Conservation (phyloP, 2,113 vertebrate species). For the Hiodon alosoides region DNA sequence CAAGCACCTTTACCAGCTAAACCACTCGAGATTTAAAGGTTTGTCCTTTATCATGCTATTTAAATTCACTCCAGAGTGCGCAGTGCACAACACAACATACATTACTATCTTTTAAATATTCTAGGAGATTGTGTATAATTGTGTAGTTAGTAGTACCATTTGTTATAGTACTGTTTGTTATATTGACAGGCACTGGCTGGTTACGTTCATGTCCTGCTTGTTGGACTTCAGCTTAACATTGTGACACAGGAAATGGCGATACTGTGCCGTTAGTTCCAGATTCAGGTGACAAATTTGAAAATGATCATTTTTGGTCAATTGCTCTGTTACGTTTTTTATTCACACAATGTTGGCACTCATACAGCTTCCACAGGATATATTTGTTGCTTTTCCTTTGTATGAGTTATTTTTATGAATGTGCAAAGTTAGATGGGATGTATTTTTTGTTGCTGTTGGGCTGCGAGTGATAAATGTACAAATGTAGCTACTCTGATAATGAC, state of each 20-base stretch:
- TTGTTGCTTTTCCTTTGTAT: conserved; percentile 50
- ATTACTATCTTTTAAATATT: too few relatives aligned
- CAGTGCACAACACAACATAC: too few relatives aligned
- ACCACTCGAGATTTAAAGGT: too few relatives aligned
- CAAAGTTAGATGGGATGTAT: conserved; percentile 11
- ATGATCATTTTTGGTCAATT: conserved; percentile 41
- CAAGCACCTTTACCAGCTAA: too few relatives aligned
- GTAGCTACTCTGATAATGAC: conserved; percentile 7
- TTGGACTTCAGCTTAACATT: not conserved
- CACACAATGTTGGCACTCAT: conserved; percentile 48
- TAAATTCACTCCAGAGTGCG: too few relatives aligned
- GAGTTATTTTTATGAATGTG: conserved; percentile 29
- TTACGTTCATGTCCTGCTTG: not conserved
- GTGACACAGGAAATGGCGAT: not conserved
- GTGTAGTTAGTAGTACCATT: too few relatives aligned
- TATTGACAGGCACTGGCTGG: too few relatives aligned
- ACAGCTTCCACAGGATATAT: conserved; percentile 64
- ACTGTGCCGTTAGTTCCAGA: conserved; percentile 3
- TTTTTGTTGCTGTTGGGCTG: too few relatives aligned
- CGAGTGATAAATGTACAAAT: not conserved
- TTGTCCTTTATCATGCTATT: too few relatives aligned
- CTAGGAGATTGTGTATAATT: too few relatives aligned
- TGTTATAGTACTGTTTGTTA: too few relatives aligned
- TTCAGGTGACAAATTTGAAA: conserved; percentile 43
- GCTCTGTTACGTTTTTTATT: conserved; percentile 41